Base-by-base conservation (phyloP, 2,797 vertebrate species). In the Varecia variegata region DNA sequence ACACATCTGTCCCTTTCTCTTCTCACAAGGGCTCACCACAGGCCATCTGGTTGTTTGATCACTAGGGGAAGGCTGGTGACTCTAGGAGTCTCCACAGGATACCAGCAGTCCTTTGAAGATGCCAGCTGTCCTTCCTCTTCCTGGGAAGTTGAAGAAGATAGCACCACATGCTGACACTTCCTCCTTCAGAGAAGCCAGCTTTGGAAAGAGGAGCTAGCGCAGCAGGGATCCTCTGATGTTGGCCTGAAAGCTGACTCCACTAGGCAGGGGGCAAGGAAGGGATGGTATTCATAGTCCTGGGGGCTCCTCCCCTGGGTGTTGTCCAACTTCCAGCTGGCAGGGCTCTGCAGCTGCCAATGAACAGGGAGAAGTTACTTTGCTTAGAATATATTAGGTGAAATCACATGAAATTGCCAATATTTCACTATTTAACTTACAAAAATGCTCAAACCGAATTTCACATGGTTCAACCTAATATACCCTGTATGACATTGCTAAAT, bases 71-170 rank as follows among this genome's bases (percentile, higher is more conserved):
- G 52, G 45, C 54, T 38, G n/a, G 54, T 52, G 58, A 71, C 71
- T 85, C 80, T 38, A 27, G 27, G 68, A 86, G 56, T 62, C 25
- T 12, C 84, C 45, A 7, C 32, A 80, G 73, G 56, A 38, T 14
- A 91, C 65, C 27, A 43, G 21, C 13, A 12, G 4, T 45, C 45
- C 74, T 95, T 77, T 96, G 84, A 90, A 83, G 38, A 90, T n/a
- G 68, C 77, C 92, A 93, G 45, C 82, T 90, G 90, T 56, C 92
- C 88, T 92, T 95, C 81, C 65, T 40, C 3, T 43, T 35, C 62
- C 80, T 32, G 40, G 50, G 71, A 83, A 92, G 52, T n/a, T 85
- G 50, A 68, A 88, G 54, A 20, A 87, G 20, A 43, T 4, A 40
- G 62, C 17, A 20, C 18, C 71, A 70, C 80, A 54, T 0, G 84